Base-by-base conservation (phyloP, 1,140 invertebrate species). In the Hirudo medicinalis region DNA sequence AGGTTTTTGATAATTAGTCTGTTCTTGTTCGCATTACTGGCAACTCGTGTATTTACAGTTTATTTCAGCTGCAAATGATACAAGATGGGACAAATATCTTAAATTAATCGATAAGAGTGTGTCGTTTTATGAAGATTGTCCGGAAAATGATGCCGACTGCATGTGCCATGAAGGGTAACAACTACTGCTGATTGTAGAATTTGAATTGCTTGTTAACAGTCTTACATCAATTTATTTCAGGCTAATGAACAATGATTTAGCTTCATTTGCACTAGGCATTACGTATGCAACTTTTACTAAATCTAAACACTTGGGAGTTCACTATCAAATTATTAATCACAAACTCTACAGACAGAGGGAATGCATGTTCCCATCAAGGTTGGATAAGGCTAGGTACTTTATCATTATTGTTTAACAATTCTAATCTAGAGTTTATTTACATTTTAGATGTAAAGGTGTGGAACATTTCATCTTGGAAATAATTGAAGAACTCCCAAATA, bases 241-340 rank as follows among this genome's bases (percentile, higher is more conserved):
- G 29, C 19, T 63, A 63, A 63, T 63, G 57, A 63, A 63, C 19
- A 32, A 63, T 25, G 57, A 63, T 63, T 32, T 63, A n/a, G 57
- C 57, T 32, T 25, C 29, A n/a, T 63, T 63, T 63, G 57, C 69
- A 6, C 68, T 43, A 57, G 73, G 73, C 4, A 72, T 74, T n/a
- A 71, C 29, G 29, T 54, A 72, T 40, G 57, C 67, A 25, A 19
- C 29, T 0, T 74, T 74, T 67, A 20, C 71, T n/a, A 36, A 40
- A 25, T 63, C 73, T 22, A 74, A 72, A 40, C 20, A 67, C n/a
- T 27, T 66, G 25, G 73, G 73, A 57, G 54, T 53, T 22, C 78
- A 81, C 70, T 97, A 97, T 82, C 92, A 95, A 84, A 87, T 94
- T 73, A 88, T 92, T 70, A 81, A 89, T 76, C 85, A 90, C 66